A percentile compares a stretch with the other conserved stretches of the same genome.
phyloP scores from a whole-genome alignment of 2,888 invertebrate genomes.

The Stegana nigrithorax region DNA sequence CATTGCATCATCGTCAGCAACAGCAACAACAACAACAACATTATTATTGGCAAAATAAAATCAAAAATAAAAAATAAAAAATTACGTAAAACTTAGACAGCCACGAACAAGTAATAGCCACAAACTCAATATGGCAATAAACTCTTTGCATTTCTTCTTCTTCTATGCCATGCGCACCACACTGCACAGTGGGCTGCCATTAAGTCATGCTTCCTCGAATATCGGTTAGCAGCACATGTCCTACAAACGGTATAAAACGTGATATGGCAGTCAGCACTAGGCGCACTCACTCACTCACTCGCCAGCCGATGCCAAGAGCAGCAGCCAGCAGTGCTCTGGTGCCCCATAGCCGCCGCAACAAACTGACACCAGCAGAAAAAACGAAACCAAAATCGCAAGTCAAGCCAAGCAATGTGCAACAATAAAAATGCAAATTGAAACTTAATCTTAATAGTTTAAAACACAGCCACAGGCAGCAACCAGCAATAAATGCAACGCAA shows the following conservation, averaged over 20 bases:
- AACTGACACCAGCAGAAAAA: too few relatives aligned
- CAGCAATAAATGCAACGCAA: neutral
- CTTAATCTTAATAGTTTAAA: constrained; percentile 46
- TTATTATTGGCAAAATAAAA: too few relatives aligned
- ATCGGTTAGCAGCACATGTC: constrained; percentile 65
- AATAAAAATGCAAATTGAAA: constrained; percentile 58
- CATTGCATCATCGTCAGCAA: neutral
- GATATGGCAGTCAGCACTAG: constrained; percentile 45
- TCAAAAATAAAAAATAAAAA: too few relatives aligned
- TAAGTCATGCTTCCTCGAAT: constrained; percentile 33
- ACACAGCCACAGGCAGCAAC: constrained; percentile 7
- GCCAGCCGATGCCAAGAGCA: too few relatives aligned
- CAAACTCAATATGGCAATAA: constrained; percentile 10
- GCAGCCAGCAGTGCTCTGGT: too few relatives aligned
- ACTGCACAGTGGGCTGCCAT: too few relatives aligned
- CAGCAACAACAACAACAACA: too few relatives aligned
- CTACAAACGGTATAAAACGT: constrained; percentile 60
- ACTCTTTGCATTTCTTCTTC: neutral
- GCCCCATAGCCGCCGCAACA: neutral
- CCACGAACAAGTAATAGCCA: too few relatives aligned
- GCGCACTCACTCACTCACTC: constrained; percentile 34
- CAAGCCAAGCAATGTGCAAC: constrained; percentile 42
- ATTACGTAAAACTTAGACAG: constrained; percentile 1
- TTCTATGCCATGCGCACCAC: too few relatives aligned
- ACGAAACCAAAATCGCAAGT: neutral